Evolutionary conservation across 2,888 invertebrate genomes (phyloP).

Genomic region (Perdita meconis): DNA sequence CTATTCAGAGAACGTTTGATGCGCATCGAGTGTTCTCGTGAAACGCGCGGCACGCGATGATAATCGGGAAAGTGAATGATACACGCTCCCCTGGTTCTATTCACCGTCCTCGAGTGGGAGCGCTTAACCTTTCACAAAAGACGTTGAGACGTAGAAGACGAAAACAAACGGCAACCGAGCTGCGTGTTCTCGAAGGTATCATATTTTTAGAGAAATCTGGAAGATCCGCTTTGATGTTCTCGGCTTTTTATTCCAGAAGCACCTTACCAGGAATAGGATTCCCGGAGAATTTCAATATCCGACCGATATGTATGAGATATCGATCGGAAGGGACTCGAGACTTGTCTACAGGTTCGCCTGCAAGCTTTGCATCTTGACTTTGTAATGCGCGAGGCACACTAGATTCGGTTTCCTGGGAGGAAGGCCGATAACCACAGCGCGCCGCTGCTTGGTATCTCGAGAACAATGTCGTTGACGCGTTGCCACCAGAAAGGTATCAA

Average conservation of each 20-base stretch:
- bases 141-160: not conserved
- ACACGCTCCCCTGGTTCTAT: conserved; percentile 6
- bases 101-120: conserved; percentile 1
- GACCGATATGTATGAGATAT: not conserved
- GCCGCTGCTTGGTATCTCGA: not conserved
- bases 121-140: conserved; percentile 19
- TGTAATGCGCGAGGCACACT: not conserved
- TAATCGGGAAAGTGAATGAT: conserved; percentile 28
- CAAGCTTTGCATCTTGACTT: not conserved
- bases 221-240: not conserved
- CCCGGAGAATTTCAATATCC: not conserved
- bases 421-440: not conserved
- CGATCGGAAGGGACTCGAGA: conserved; percentile 9
- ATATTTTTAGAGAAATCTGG: not conserved
- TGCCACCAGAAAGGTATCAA: conserved; percentile 3
- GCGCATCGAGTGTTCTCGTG: conserved; percentile 43
- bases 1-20: conserved; percentile 40
- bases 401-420: not conserved
- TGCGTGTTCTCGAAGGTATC: not conserved
- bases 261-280: not conserved
- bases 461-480: not conserved
- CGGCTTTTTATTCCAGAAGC: not conserved
- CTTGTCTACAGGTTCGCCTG: not conserved
- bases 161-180: not conserved
- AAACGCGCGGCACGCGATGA: conserved; percentile 38